phyloP scores from a whole-genome alignment of 2,113 vertebrate species.

The Asarcornis scutulata region DNA sequence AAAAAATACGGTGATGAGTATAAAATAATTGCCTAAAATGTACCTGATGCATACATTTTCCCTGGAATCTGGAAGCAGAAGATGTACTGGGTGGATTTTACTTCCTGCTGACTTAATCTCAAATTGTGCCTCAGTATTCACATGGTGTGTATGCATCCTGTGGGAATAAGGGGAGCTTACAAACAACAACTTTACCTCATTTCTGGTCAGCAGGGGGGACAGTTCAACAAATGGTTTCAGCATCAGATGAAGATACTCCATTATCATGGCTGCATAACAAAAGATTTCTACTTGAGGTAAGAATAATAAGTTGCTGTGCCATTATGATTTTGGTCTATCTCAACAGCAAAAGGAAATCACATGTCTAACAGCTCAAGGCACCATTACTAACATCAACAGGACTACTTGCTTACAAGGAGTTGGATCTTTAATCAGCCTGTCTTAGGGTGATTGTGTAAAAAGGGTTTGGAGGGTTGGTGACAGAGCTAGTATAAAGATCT shows the following conservation, averaged over 20 bases:
- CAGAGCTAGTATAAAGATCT: background rate
- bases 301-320: background rate
- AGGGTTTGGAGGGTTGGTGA: background rate
- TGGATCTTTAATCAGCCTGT: background rate
- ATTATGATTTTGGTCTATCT: background rate
- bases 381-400: background rate
- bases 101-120: background rate
- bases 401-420: background rate
- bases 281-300: background rate
- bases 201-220: conserved; percentile 88
- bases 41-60: background rate
- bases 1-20: background rate
- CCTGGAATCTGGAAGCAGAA: background rate
- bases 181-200: conserved; percentile 82
- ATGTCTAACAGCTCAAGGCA: background rate
- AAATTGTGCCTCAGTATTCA: background rate
- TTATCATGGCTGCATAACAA: conserved; percentile 78
- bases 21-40: background rate
- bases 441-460: background rate
- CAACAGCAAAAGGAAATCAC: background rate
- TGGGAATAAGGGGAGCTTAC: background rate
- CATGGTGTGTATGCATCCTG: background rate
- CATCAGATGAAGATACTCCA: conserved; percentile 84
- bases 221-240: conserved; percentile 83
- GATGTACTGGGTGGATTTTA: background rate